Evolutionary conservation across 2,888 invertebrate genomes (phyloP), one percentile per base, ranked within the genome.

Genomic region (Coelopa pilipes): DNA sequence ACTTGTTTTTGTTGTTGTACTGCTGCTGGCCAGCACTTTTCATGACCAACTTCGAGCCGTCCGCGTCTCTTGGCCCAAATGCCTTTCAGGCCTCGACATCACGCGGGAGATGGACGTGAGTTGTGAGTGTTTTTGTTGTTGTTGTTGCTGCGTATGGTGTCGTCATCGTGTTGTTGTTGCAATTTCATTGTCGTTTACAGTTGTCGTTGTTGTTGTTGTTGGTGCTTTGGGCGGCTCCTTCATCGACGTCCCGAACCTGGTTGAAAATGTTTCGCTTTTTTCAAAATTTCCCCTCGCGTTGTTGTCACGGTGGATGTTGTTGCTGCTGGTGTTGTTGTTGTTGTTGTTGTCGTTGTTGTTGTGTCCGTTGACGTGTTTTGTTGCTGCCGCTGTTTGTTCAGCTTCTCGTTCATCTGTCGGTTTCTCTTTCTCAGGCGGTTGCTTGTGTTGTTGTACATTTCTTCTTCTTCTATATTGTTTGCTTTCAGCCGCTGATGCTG

Each of bases 111-210:
- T 10, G n/a, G n/a, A 19, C 53, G 15, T 5, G 15, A n/a, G 17
- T 53, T 57, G 57, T n/a, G n/a, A 57, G 15, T 57, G n/a, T 15
- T 57, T 3, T n/a, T 57, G 57, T 57, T 57, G 57, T 57, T 19
- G 10, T n/a, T 53, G 53, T 53, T 53, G 53, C 10, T 53, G 53
- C 17, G 2, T 4, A 15, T 5, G 53, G 3, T 57, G 21, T 19
- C 57, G 17, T 19, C 21, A 19, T 57, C 57, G 17, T 57, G n/a
- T 57, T 57, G 21, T 57, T 57, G 17, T 34, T 53, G 53, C n/a
- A n/a, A n/a, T n/a, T n/a, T n/a, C n/a, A n/a, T n/a, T n/a, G n/a
- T n/a, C n/a, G n/a, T n/a, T n/a, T n/a, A n/a, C n/a, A n/a, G n/a
- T n/a, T n/a, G 21, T n/a, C 3, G 9, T 57, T 57, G n/a, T 57